phyloP scores from a whole-genome alignment of 2,888 invertebrate species.

The Helicoverpa assulta region DNA sequence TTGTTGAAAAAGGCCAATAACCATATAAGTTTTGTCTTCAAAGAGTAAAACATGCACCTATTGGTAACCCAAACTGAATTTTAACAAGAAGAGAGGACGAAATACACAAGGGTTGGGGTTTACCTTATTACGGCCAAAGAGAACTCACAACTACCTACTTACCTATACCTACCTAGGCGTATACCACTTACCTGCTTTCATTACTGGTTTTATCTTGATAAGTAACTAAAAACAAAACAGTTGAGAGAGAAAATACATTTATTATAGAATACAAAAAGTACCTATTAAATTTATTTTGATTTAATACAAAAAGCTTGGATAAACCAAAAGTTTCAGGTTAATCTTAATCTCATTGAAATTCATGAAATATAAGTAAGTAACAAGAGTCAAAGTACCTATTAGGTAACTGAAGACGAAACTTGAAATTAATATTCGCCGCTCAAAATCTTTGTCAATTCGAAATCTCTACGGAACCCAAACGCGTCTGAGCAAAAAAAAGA shows the following conservation, averaged over 20 bases:
- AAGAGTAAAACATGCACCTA: constrained; percentile 16
- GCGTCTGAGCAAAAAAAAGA: constrained; percentile 31
- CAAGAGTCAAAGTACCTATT: background rate
- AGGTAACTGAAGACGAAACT: background rate
- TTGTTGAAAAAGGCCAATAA: too few relatives aligned
- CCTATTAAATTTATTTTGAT: too few relatives aligned
- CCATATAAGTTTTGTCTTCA: constrained; percentile 14
- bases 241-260: too few relatives aligned
- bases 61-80: constrained; percentile 36
- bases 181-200: constrained; percentile 2
- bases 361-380: too few relatives aligned
- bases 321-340: too few relatives aligned
- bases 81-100: constrained; percentile 48
- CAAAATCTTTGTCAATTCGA: constrained; percentile 1
- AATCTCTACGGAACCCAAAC: constrained; percentile 34
- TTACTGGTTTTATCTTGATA: constrained; percentile 11
- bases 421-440: background rate
- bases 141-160: constrained; percentile 15
- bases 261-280: too few relatives aligned
- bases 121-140: constrained; percentile 54
- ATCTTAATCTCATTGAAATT: too few relatives aligned
- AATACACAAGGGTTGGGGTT: constrained; percentile 36
- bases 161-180: constrained; percentile 4
- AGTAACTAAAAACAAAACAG: background rate
- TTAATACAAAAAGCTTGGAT: too few relatives aligned